Base-by-base conservation (phyloP, 2,888 invertebrate species). In the Epistrophella euchroma region DNA sequence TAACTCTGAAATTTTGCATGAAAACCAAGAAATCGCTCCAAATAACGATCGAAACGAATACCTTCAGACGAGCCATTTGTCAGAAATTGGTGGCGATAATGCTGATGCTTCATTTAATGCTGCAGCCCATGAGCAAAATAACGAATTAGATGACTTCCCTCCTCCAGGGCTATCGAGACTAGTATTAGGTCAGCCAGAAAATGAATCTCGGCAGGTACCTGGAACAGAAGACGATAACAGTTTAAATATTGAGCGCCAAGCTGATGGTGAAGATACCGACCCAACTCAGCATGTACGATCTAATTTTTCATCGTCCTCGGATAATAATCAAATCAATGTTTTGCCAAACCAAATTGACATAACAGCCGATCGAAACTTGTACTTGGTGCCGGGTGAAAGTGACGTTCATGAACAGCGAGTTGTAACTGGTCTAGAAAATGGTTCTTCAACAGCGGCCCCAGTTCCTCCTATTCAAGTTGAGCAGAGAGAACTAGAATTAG, bases 31-130 rank as follows among this genome's bases (percentile, higher is more conserved):
- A 91, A 93, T 95, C 35, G 94, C 91, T 4, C 95, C 95, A 0
- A 95, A 94, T 83, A 95, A 94, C 90, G 96, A 96, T 89, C 93
- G 96, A 78, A 96, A 96, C 90, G 95, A 96, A 91, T 96, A 96
- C 91, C 92, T 96, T 79, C 96, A 96, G 92, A 96, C 96, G 2
- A 96, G 96, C 19, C 96, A 96, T 89, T 91, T 96, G 60, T 96
- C 95, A 2, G 94, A 94, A 88, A 92, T 93, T 11, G 93, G 93
- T 88, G 72, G 78, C n/a, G 50, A 22, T 15, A 22, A 64, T 52
- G 40, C 50, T 22, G 58, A 75, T 58, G 15, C 45, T 37, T 52
- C 62, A 45, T 86, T 78, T 37, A 91, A 91, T 87, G 28, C 50
- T 19, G 64, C 58, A 35, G 35, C 72, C 28, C 90, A 89, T 28